A percentile compares a stretch with the other conserved stretches of the same genome.
Evolutionary conservation across 2,113 vertebrate species (phyloP).

Genomic region (Alexandromys fortis): DNA sequence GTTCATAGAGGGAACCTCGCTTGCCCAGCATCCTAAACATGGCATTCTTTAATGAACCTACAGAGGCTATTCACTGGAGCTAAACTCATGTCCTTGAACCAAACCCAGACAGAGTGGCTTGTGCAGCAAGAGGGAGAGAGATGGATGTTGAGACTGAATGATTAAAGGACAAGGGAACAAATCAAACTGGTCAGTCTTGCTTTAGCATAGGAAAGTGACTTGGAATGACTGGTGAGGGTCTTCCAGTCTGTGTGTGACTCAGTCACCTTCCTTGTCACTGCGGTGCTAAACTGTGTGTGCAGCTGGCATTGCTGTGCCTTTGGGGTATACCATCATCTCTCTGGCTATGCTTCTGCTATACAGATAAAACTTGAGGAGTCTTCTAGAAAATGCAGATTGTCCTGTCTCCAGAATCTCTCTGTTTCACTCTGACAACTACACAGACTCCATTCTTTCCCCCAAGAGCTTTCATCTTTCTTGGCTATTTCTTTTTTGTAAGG

Average conservation of each 20-base stretch:
- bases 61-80: not conserved
- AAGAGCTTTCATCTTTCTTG: not conserved
- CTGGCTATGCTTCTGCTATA: not conserved
- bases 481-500: not conserved
- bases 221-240: not conserved
- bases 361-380: not conserved
- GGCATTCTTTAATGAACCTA: not conserved
- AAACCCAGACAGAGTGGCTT: not conserved
- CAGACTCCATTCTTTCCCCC: not conserved
- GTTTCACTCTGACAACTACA: not conserved
- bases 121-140: not conserved
- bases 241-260: not conserved
- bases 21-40: not conserved
- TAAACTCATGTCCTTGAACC: not conserved
- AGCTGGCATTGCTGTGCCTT: not conserved
- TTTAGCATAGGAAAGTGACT: not conserved
- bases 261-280: not conserved
- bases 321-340: not conserved
- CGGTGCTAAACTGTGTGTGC: not conserved
- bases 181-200: not conserved
- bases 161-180: not conserved
- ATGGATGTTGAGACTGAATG: not conserved
- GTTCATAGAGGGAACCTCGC: not conserved
- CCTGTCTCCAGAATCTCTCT: not conserved
- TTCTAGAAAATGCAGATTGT: constrained; percentile 1